A percentile compares a stretch with the other conserved stretches of the same genome.
Evolutionary conservation across 2,888 invertebrate species (phyloP).

Genomic region (Melolontha melolontha): DNA sequence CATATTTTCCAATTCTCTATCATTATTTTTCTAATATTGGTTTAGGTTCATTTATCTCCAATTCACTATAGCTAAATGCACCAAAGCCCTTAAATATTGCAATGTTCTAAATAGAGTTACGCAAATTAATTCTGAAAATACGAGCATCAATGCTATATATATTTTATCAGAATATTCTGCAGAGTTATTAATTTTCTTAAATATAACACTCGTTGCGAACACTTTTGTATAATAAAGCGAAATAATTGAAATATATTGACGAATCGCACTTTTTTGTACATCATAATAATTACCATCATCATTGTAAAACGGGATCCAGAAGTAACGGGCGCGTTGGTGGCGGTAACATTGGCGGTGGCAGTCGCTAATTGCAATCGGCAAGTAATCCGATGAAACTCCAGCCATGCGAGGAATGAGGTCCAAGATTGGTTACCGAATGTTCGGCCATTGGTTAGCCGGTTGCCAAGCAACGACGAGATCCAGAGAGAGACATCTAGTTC

Average conservation of each 20-base stretch:
- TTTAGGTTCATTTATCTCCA: too few relatives aligned
- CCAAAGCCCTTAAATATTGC: too few relatives aligned
- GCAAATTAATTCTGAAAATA: too few relatives aligned
- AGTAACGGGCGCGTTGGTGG: constrained; percentile 12
- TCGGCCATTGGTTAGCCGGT: constrained; percentile 63
- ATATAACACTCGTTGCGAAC: background rate
- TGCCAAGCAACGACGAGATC: constrained; percentile 58
- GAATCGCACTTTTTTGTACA: constrained; percentile 5
- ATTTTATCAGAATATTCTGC: too few relatives aligned
- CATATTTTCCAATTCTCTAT: too few relatives aligned
- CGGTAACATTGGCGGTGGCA: constrained; percentile 32
- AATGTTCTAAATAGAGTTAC: too few relatives aligned
- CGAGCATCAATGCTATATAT: too few relatives aligned
- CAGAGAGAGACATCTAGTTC: constrained; percentile 44
- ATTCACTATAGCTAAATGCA: too few relatives aligned
- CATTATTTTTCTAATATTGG: too few relatives aligned
- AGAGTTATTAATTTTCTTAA: too few relatives aligned
- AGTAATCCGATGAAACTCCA: constrained; percentile 60
- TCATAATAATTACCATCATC: constrained; percentile 31
- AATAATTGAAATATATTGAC: background rate
- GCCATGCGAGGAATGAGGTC: constrained; percentile 66
- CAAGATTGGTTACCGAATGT: constrained; percentile 65
- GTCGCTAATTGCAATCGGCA: constrained; percentile 51
- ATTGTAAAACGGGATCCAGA: constrained; percentile 18
- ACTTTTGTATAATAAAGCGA: too few relatives aligned